These are phyloP conservation scores for Lasioglossum calceatum DNA, from an alignment of 2,888 invertebrate species.

Conservation along the genomic window DNA sequence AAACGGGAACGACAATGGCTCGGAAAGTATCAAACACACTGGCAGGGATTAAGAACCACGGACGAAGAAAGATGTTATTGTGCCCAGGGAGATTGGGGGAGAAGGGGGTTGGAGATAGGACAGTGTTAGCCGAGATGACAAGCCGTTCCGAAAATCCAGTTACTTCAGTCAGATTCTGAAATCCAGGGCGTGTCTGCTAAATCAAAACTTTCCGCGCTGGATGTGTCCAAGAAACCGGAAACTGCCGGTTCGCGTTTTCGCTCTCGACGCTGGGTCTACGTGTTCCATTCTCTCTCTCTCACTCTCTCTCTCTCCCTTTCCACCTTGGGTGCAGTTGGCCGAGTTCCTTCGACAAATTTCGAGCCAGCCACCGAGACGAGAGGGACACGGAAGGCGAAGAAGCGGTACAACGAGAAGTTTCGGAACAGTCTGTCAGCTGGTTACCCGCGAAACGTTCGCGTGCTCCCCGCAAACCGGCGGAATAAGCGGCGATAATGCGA, in stretches of 20 bases:
- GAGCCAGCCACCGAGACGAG: conserved; percentile 52
- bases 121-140: conserved; percentile 54
- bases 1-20: not conserved
- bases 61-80: conserved; percentile 46
- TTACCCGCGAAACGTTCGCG: conserved; percentile 53
- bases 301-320: conserved; percentile 32
- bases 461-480: conserved; percentile 36
- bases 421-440: conserved; percentile 67
- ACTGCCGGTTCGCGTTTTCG: conserved; percentile 38
- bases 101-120: conserved; percentile 17
- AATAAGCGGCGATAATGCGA: conserved; percentile 67
- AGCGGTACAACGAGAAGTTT: conserved; percentile 49
- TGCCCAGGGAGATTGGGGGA: conserved; percentile 10
- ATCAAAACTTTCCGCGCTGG: conserved; percentile 72
- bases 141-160: conserved; percentile 64
- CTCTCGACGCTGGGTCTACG: conserved; percentile 13
- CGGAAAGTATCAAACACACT: not conserved
- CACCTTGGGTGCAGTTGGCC: conserved; percentile 32
- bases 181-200: conserved; percentile 59
- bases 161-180: conserved; percentile 34
- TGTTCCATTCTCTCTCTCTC: conserved; percentile 36
- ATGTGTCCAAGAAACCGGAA: conserved; percentile 72
- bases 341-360: conserved; percentile 62
- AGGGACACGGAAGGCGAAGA: conserved; percentile 51
- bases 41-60: conserved; percentile 32